Percentiles rank a stretch among this genome's conserved stretches.
phyloP scores from a whole-genome alignment of 92 coral and sea anemone species.

The Epizoanthus scotinus region DNA sequence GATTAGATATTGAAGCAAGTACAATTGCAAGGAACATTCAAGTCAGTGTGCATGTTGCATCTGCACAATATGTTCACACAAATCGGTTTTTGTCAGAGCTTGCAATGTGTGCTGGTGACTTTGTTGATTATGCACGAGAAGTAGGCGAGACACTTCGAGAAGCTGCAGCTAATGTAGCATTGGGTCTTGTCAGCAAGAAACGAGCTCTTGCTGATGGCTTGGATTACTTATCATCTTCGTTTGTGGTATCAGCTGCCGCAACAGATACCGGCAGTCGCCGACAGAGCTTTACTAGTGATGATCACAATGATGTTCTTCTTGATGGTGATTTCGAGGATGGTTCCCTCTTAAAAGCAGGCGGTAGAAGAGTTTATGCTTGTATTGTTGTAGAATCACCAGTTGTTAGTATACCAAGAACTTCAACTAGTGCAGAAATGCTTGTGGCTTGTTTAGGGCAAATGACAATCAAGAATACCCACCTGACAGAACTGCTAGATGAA shows the following conservation, averaged over 20 bases:
- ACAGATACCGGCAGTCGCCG: slow-evolving; percentile 75
- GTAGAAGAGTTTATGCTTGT: slow-evolving; percentile 76
- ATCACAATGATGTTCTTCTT: slow-evolving; percentile 49
- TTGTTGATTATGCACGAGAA: slow-evolving; percentile 83
- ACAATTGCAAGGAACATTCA: slow-evolving; percentile 84
- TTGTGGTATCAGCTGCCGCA: slow-evolving; percentile 60
- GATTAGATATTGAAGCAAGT: slow-evolving; percentile 45
- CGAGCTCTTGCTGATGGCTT: slow-evolving; percentile 91
- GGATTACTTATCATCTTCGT: slow-evolving; percentile 90
- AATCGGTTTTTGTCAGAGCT: slow-evolving; percentile 91
- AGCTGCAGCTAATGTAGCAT: slow-evolving; percentile 95
- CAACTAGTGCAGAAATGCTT: slow-evolving; percentile 77
- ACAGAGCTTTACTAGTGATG: slow-evolving; percentile 69
- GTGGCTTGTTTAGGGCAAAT: slow-evolving; percentile 91
- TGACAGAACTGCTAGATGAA: slow-evolving; percentile 64
- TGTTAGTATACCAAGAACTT: slow-evolving; percentile 80
- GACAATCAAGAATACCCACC: slow-evolving; percentile 81
- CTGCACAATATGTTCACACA: slow-evolving; percentile 92
- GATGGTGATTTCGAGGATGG: slow-evolving; percentile 75
- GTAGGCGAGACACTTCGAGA: slow-evolving; percentile 90
- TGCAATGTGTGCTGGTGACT: slow-evolving; percentile 89
- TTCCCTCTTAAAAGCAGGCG: slow-evolving; percentile 39
- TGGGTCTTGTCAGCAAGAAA: slow-evolving; percentile 96
- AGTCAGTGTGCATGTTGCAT: slow-evolving; percentile 80
- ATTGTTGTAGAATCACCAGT: slow-evolving; percentile 87